A percentile compares a stretch with the other conserved stretches of the same genome.
These are phyloP conservation scores for Cosmopolites sordidus DNA, from an alignment of 2,888 invertebrate genomes.

Conservation along the genomic window DNA sequence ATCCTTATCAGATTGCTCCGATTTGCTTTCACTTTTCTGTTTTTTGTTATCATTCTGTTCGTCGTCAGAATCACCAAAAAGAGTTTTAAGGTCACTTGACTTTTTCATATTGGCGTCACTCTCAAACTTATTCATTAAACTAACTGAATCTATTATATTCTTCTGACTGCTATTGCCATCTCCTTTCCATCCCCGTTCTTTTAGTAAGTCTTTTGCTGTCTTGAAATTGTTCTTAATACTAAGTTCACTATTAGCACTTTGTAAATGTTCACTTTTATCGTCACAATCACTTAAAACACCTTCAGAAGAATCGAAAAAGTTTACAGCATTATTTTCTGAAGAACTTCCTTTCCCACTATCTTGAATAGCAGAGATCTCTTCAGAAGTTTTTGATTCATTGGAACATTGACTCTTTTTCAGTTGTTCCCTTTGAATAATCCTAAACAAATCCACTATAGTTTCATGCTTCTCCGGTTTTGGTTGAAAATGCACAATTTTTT, in stretches of 20 bases:
- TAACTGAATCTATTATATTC: neutral
- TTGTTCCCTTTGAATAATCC: conserved; percentile 43
- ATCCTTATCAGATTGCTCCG: conserved; percentile 14
- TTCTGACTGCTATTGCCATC: conserved; percentile 8
- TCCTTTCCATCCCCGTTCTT: conserved; percentile 9
- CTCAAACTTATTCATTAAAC: too few relatives aligned
- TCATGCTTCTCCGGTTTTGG: conserved; percentile 51
- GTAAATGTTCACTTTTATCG: too few relatives aligned
- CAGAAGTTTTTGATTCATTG: conserved; percentile 30
- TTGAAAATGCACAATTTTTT: conserved; percentile 54
- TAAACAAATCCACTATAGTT: conserved; percentile 52
- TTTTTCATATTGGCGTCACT: conserved; percentile 17
- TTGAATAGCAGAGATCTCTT: conserved; percentile 12
- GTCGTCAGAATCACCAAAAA: conserved; percentile 27
- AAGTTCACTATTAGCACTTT: neutral
- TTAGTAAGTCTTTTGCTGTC: conserved; percentile 30
- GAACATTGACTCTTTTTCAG: conserved; percentile 13
- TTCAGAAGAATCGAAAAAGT: neutral
- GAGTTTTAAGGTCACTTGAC: conserved; percentile 14
- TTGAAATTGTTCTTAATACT: conserved; percentile 21
- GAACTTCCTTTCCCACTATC: neutral
- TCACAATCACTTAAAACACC: too few relatives aligned
- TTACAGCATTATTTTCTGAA: neutral
- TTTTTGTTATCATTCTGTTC: conserved; percentile 23
- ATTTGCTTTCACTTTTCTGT: conserved; percentile 3